Evolutionary conservation across 2,888 invertebrate genomes (phyloP).

Genomic region (Cyrtodaria siliqua): DNA sequence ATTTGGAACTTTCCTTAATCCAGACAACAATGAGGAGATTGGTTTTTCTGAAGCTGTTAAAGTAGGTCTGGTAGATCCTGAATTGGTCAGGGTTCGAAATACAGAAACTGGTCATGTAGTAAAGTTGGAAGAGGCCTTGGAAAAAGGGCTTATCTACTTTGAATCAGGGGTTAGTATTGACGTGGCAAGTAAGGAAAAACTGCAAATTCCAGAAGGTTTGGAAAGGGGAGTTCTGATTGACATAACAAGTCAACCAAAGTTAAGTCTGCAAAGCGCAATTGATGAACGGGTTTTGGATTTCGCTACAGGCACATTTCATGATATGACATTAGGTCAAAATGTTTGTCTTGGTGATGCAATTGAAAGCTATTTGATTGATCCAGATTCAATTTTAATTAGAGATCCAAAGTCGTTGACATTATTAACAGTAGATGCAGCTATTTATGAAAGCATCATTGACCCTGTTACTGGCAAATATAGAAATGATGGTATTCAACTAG

Average conservation of each 20-base stretch:
- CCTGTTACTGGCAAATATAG: constrained; percentile 71
- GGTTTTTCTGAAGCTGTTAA: constrained; percentile 73
- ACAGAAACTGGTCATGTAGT: constrained; percentile 70
- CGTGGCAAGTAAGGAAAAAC: constrained; percentile 66
- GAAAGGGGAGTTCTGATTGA: constrained; percentile 80
- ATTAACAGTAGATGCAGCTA: constrained; percentile 78
- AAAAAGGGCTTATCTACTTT: constrained; percentile 72
- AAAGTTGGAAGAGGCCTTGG: constrained; percentile 73
- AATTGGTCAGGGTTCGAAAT: constrained; percentile 73
- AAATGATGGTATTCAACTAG: constrained; percentile 60
- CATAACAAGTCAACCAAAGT: constrained; percentile 75
- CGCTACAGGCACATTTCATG: constrained; percentile 87
- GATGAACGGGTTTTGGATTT: constrained; percentile 86
- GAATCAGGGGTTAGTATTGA: constrained; percentile 72
- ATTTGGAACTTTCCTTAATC: constrained; percentile 76
- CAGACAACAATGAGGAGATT: constrained; percentile 77
- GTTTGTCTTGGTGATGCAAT: constrained; percentile 87
- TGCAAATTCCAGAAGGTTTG: constrained; percentile 76
- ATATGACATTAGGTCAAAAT: constrained; percentile 68
- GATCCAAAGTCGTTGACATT: constrained; percentile 91
- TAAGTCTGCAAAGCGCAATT: constrained; percentile 90
- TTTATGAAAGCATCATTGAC: constrained; percentile 74
- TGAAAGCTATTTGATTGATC: constrained; percentile 93
- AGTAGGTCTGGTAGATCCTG: constrained; percentile 75
- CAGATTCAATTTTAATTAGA: constrained; percentile 92